Evolutionary conservation across 2,888 invertebrate genomes (phyloP).

Genomic region (Drosophila quinaria): DNA sequence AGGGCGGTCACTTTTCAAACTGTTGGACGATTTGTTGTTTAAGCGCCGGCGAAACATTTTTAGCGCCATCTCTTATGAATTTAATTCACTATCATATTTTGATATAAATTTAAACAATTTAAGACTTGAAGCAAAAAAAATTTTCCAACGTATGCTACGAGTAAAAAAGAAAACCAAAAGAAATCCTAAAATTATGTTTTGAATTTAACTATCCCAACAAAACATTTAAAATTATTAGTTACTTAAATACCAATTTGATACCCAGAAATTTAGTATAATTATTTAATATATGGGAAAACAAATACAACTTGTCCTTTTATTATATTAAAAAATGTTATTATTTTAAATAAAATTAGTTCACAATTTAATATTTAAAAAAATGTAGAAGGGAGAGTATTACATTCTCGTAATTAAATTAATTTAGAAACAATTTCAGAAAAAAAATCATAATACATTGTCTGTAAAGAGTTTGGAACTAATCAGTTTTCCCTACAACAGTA

Average conservation of each 20-base stretch:
- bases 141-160: too few species aligned
- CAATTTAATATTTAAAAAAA: background rate
- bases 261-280: too few species aligned
- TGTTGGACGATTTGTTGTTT: slow-evolving; percentile 4
- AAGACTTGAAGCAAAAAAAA: too few species aligned
- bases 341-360: background rate
- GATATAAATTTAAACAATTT: background rate
- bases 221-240: too few species aligned
- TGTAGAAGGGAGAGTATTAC: background rate
- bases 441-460: too few species aligned
- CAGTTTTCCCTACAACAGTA: too few species aligned
- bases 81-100: background rate
- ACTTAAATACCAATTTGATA: too few species aligned
- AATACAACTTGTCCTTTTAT: background rate
- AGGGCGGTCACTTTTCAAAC: slow-evolving; percentile 7
- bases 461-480: too few species aligned
- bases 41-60: slow-evolving; percentile 48
- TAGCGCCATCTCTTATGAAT: background rate
- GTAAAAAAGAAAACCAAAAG: too few species aligned
- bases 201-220: too few species aligned
- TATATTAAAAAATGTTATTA: background rate
- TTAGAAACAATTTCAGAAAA: background rate
- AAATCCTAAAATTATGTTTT: too few species aligned
- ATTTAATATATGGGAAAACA: background rate
- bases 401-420: background rate